Conservation (phyloP, 2,797 vertebrate species). For the Numenius phaeopus region DNA sequence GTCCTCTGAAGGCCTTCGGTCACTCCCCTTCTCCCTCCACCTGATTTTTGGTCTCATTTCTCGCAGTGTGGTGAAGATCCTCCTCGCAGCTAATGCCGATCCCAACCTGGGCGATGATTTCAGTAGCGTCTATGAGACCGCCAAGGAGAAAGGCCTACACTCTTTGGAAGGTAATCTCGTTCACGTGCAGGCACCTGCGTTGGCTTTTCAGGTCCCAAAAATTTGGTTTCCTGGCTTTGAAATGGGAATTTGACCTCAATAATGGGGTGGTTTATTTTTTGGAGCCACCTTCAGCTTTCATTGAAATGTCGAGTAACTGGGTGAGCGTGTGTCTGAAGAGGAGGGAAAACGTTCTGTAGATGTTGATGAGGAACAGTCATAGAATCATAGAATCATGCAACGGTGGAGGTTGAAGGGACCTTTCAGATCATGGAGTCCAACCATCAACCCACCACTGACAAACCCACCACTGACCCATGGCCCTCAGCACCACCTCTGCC, state of each 20-base stretch:
- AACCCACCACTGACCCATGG: neutral
- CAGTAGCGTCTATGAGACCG: conserved; percentile 92
- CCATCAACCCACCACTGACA: neutral
- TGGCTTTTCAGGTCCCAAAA: neutral
- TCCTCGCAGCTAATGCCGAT: conserved; percentile 90
- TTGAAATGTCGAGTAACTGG: neutral
- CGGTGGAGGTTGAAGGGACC: neutral
- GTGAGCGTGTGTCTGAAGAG: neutral
- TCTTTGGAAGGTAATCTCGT: conserved; percentile 90
- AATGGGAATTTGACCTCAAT: neutral
- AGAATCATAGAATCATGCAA: neutral
- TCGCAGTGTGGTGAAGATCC: conserved; percentile 86
- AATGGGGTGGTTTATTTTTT: neutral
- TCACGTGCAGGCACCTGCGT: neutral
- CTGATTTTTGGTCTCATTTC: neutral
- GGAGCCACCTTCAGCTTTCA: neutral
- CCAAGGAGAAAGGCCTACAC: conserved; percentile 91
- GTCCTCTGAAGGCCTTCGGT: neutral
- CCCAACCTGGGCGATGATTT: conserved; percentile 94
- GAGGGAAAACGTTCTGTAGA: neutral
- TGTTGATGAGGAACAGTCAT: conserved; percentile 1
- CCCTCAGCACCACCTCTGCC: neutral
- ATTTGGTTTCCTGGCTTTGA: neutral
- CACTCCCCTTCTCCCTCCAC: neutral
- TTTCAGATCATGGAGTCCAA: neutral